Conservation (phyloP, 2,888 invertebrate genomes). For the Chrysopilus asiliformis region DNA sequence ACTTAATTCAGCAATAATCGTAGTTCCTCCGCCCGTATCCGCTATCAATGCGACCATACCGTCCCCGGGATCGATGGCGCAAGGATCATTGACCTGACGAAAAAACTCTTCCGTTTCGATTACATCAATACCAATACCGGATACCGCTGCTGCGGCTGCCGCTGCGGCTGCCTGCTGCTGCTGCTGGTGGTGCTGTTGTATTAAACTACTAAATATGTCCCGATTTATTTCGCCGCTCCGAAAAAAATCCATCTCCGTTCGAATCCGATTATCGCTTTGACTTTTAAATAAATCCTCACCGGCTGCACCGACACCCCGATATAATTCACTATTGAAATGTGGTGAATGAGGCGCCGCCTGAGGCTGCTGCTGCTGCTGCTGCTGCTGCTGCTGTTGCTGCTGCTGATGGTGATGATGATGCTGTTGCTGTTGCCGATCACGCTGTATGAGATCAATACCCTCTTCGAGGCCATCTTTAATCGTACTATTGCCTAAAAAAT, state of each 20-base stretch:
- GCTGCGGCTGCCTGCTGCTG: no score
- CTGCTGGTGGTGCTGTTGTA: no score
- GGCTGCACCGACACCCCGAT: slow-evolving; percentile 20
- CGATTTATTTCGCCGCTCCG: slow-evolving; percentile 21
- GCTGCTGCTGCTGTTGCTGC: slow-evolving; percentile 25
- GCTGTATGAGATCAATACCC: slow-evolving; percentile 44
- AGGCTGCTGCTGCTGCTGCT: slow-evolving; percentile 22
- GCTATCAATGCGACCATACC: slow-evolving; percentile 26
- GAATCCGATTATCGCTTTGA: slow-evolving; percentile 10
- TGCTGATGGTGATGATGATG: slow-evolving; percentile 26
- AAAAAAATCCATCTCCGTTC: slow-evolving; percentile 22
- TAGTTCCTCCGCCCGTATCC: slow-evolving; percentile 20
- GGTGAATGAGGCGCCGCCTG: background rate
- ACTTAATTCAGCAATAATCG: no score
- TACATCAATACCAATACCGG: slow-evolving; percentile 12
- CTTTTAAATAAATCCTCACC: slow-evolving; percentile 9
- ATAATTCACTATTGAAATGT: slow-evolving; percentile 19
- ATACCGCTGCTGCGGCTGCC: no score
- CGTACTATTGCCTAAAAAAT: slow-evolving; percentile 50
- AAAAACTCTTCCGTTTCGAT: slow-evolving; percentile 23
- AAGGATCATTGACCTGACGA: slow-evolving; percentile 27
- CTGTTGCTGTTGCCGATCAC: slow-evolving; percentile 26
- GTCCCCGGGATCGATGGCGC: no score
- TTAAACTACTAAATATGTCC: slow-evolving; percentile 19
- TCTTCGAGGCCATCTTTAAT: slow-evolving; percentile 54